Conservation (phyloP, 1,140 invertebrate species). For the Conus ventricosus region DNA sequence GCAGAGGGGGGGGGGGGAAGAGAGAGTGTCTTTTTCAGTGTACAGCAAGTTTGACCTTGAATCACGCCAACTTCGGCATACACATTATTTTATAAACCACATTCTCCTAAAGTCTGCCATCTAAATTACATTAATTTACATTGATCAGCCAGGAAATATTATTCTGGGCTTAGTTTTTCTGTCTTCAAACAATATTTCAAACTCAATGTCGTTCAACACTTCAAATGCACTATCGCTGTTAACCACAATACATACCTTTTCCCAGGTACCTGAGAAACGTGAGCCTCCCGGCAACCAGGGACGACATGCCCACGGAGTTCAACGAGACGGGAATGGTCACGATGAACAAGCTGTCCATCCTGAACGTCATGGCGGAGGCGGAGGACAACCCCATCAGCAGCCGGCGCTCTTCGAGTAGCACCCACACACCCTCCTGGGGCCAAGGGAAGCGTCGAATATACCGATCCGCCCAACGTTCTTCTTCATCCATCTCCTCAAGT, state of each 20-base stretch:
- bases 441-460: neutral
- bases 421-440: neutral
- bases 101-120: no score
- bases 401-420: neutral
- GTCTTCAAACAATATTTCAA: no score
- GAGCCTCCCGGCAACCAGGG: neutral
- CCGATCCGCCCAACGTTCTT: neutral
- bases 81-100: no score
- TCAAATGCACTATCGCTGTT: no score
- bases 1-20: no score
- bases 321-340: conserved; percentile 31
- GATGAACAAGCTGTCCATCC: conserved; percentile 29
- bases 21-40: no score
- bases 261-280: conserved; percentile 28
- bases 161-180: no score
- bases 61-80: no score
- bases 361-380: conserved; percentile 22
- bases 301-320: conserved; percentile 16
- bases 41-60: no score
- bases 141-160: no score
- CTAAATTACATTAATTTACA: no score
- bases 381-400: neutral
- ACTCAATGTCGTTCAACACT: no score
- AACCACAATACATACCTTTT: neutral
- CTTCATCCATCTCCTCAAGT: neutral